A percentile compares a stretch with the other conserved stretches of the same genome.
Conservation (phyloP, 2,797 vertebrate species). For the Scleropages formosus region DNA sequence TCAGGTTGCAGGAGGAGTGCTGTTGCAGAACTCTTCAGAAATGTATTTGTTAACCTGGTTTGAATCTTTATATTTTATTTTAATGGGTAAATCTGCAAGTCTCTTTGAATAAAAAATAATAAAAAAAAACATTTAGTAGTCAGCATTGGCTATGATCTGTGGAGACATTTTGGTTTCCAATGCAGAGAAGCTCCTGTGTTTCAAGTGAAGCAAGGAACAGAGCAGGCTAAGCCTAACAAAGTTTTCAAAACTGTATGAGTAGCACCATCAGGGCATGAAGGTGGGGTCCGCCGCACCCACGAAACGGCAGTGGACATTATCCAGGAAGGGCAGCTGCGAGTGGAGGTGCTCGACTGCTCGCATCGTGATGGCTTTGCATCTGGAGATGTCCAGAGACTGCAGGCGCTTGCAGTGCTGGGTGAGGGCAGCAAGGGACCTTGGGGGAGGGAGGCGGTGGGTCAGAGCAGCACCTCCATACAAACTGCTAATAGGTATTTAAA, state of each 20-base stretch:
- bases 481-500: slow-evolving; percentile 1
- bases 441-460: not conserved
- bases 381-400: slow-evolving; percentile 73
- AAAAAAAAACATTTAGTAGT: no score
- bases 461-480: not conserved
- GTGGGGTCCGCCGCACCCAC: slow-evolving; percentile 65
- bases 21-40: no score
- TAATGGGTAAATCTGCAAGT: not conserved
- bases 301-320: slow-evolving; percentile 67
- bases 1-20: no score
- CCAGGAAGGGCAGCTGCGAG: slow-evolving; percentile 70
- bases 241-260: not conserved
- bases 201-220: slow-evolving; percentile 1
- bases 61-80: no score
- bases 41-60: no score
- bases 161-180: not conserved
- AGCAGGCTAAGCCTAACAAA: not conserved
- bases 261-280: slow-evolving; percentile 44
- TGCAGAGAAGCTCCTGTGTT: not conserved
- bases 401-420: slow-evolving; percentile 68
- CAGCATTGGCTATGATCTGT: not conserved
- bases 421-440: slow-evolving; percentile 70
- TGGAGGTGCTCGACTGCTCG: slow-evolving; percentile 67
- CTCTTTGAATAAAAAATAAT: not conserved
- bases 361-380: slow-evolving; percentile 70